Evolutionary conservation across 2,797 vertebrate species (phyloP).

Genomic region (Silurus aristotelis): DNA sequence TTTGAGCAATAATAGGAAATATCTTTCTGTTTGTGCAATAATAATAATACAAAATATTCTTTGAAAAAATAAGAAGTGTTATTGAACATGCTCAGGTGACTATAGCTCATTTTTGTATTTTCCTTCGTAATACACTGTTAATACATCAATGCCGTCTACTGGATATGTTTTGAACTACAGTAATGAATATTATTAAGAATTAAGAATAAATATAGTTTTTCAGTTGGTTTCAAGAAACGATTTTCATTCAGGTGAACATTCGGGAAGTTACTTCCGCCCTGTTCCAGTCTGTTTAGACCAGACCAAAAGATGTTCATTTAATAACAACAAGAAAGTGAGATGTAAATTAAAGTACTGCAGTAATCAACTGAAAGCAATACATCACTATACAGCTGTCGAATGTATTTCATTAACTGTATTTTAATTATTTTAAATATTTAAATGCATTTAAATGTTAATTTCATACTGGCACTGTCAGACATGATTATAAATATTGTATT

Average conservation of each 20-base stretch:
- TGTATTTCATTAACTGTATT: background rate
- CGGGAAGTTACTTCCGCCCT: background rate
- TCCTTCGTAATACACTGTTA: background rate
- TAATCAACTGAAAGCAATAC: too few species aligned
- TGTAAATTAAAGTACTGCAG: background rate
- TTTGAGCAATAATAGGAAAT: background rate
- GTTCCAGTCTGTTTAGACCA: background rate
- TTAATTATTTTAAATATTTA: background rate
- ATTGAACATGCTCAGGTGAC: background rate
- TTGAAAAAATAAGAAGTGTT: background rate
- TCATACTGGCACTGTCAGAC: background rate
- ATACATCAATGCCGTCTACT: background rate
- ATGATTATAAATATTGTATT: background rate
- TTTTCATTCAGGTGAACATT: background rate
- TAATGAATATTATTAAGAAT: background rate
- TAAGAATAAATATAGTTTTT: background rate
- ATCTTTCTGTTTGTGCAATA: background rate
- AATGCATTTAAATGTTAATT: background rate
- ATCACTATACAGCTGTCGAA: background rate
- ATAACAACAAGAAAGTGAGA: background rate
- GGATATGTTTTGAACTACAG: slow-evolving; percentile 1
- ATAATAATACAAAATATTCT: background rate
- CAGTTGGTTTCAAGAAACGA: background rate
- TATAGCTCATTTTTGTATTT: background rate
- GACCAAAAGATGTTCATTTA: background rate